phyloP scores from a whole-genome alignment of 2,113 vertebrate species.

The Strix aluco region DNA sequence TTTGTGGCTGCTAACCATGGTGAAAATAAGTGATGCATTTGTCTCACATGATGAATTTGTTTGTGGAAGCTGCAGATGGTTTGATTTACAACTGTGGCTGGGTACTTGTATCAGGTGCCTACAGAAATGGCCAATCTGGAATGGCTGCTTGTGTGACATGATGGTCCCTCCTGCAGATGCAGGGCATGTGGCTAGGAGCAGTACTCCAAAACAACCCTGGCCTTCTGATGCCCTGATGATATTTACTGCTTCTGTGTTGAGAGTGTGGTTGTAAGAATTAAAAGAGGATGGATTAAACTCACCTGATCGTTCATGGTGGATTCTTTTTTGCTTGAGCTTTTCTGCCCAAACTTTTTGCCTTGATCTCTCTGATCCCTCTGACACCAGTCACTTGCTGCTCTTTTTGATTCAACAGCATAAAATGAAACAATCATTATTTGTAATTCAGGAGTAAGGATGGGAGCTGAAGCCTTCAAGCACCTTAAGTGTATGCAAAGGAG shows the following conservation, averaged over 20 bases:
- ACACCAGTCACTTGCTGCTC: background rate
- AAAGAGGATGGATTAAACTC: background rate
- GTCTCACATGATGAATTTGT: background rate
- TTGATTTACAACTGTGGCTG: background rate
- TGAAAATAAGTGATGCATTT: background rate
- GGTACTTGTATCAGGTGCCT: background rate
- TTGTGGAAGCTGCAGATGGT: background rate
- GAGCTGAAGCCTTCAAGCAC: background rate
- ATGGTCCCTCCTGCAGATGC: background rate
- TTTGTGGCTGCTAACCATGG: background rate
- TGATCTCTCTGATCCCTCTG: background rate
- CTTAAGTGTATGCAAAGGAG: background rate
- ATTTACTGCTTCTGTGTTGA: background rate
- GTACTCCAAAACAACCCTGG: background rate
- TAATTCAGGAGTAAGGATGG: background rate
- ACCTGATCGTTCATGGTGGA: fast-evolving
- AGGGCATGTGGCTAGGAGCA: background rate
- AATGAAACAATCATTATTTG: fast-evolving
- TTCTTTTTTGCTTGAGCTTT: background rate
- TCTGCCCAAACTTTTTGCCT: background rate
- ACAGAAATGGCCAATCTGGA: background rate
- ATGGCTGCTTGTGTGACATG: background rate
- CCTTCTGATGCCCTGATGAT: background rate
- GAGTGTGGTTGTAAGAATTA: background rate
- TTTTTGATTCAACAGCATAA: background rate